Evolutionary conservation across 2,888 invertebrate species (phyloP).

Genomic region (Microplitis manilae): DNA sequence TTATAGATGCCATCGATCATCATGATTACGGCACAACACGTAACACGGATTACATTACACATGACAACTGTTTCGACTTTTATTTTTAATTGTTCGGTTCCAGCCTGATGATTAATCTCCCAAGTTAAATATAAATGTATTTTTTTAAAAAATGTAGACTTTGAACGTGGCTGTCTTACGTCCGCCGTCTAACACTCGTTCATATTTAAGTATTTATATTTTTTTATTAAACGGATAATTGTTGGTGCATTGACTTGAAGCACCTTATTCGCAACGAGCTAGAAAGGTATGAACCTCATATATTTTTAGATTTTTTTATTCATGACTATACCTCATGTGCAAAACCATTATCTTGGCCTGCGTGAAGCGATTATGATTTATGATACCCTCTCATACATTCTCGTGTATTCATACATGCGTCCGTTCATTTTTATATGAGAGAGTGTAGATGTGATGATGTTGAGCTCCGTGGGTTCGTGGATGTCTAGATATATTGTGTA

Average conservation of each 20-base stretch:
- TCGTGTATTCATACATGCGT: no score
- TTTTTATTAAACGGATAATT: not conserved
- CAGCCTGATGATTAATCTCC: no score
- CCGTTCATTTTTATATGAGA: no score
- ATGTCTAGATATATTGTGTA: no score
- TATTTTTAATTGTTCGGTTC: not conserved
- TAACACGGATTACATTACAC: conserved; percentile 55
- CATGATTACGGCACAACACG: conserved; percentile 49
- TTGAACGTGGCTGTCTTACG: no score
- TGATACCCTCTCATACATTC: conserved; percentile 48
- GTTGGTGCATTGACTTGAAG: not conserved
- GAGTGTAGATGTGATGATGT: no score
- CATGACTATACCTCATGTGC: not conserved
- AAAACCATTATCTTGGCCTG: conserved; percentile 39
- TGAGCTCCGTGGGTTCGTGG: no score
- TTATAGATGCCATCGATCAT: conserved; percentile 71
- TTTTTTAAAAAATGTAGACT: no score
- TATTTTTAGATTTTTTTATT: not conserved
- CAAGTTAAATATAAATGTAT: no score
- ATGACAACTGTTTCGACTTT: conserved; percentile 64
- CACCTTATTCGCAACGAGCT: not conserved
- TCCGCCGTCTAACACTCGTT: no score
- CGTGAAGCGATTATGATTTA: conserved; percentile 67
- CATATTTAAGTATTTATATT: no score
- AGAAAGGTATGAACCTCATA: not conserved